phyloP scores from a whole-genome alignment of 2,888 invertebrate species.

The Catocala sponsa region DNA sequence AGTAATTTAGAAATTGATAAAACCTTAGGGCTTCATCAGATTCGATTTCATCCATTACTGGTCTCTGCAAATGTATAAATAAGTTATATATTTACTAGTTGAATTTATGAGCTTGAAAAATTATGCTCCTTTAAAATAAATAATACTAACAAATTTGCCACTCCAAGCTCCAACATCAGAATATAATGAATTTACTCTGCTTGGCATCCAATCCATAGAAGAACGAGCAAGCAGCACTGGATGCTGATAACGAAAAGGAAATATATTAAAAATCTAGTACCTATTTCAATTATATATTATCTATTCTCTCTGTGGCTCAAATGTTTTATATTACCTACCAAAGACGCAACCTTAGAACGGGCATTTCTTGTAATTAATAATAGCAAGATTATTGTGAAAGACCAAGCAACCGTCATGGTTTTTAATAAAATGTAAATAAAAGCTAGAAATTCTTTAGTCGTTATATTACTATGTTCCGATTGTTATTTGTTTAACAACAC shows the following conservation, averaged over 20 bases:
- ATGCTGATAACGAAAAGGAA: slow-evolving; percentile 63
- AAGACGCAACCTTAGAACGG: slow-evolving; percentile 33
- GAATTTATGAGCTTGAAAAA: neutral
- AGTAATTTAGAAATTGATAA: slow-evolving; percentile 82
- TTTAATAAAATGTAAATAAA: neutral
- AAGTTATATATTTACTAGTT: neutral
- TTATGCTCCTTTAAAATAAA: neutral
- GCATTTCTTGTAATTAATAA: slow-evolving; percentile 16
- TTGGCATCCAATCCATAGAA: slow-evolving; percentile 84
- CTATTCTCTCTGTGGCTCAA: neutral
- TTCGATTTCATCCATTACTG: slow-evolving; percentile 85
- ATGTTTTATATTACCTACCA: slow-evolving; percentile 37
- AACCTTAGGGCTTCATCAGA: slow-evolving; percentile 83
- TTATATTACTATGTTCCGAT: no score
- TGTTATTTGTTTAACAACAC: no score
- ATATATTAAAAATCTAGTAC: neutral
- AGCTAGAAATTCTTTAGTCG: no score
- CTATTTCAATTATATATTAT: neutral
- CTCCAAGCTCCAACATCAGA: slow-evolving; percentile 86
- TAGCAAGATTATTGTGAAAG: neutral
- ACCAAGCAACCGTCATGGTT: slow-evolving; percentile 10
- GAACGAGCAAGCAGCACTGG: slow-evolving; percentile 81
- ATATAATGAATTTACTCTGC: slow-evolving; percentile 81
- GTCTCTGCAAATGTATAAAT: slow-evolving; percentile 66
- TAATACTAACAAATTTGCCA: slow-evolving; percentile 78